These are phyloP conservation scores for Probaryconus sp. DNA, from an alignment of 1,140 invertebrate genomes.

Conservation along the genomic window DNA sequence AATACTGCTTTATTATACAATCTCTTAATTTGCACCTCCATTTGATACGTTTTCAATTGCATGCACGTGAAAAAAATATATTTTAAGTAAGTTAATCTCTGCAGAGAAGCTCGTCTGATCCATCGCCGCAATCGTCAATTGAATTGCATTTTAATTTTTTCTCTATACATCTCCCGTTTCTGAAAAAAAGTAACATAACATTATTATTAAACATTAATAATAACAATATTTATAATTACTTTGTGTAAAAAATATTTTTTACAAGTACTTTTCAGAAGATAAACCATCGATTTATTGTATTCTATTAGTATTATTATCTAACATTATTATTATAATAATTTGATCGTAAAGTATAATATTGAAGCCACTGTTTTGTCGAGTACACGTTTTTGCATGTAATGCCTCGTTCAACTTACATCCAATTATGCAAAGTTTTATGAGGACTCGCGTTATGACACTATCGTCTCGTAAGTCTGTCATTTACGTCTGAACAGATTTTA, in stretches of 20 bases:
- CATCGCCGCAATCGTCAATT: conserved; percentile 83
- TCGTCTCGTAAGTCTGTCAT: conserved; percentile 2
- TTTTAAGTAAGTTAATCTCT: conserved; percentile 66
- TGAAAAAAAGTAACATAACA: conserved; percentile 43
- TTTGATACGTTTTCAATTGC: conserved; percentile 55
- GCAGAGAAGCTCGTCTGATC: conserved; percentile 84
- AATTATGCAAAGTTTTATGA: background rate
- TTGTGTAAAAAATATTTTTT: conserved; percentile 1
- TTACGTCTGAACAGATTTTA: conserved; percentile 21
- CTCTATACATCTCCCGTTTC: conserved; percentile 81
- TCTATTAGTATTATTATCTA: no score
- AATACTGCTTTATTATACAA: conserved; percentile 61
- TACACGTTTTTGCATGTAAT: conserved; percentile 2
- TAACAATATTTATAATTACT: background rate
- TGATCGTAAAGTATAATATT: no score
- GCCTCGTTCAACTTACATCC: conserved; percentile 2
- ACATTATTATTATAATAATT: no score
- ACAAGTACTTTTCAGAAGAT: no score
- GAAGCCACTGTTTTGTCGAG: background rate
- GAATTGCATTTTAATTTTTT: conserved; percentile 82
- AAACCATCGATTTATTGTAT: no score
- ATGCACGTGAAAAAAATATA: conserved; percentile 49
- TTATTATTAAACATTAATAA: conserved; percentile 2
- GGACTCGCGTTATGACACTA: conserved; percentile 1
- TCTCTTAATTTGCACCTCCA: conserved; percentile 40